These are phyloP conservation scores for Scarus forsteni DNA, from an alignment of 2,797 vertebrate genomes.

Conservation along the genomic window DNA sequence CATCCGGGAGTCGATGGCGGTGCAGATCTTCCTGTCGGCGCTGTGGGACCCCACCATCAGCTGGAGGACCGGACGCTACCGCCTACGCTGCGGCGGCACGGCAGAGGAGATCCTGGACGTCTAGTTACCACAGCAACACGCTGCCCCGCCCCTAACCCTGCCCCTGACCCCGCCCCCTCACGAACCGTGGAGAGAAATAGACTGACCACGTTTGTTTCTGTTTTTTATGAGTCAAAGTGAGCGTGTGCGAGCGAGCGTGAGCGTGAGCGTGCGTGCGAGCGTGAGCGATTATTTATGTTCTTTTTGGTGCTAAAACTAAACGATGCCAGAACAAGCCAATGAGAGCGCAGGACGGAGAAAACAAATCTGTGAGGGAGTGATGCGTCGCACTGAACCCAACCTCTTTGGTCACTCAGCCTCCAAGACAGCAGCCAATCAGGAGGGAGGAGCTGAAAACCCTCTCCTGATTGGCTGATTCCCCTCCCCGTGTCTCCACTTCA, in stretches of 20 bases:
- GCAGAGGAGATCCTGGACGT: conserved; percentile 98
- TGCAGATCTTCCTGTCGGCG: conserved; percentile 97
- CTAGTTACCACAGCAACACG: conserved; percentile 67
- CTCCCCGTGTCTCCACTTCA: not conserved
- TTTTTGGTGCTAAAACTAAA: conserved; percentile 73
- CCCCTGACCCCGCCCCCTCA: not conserved
- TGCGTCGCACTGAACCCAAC: conserved; percentile 38
- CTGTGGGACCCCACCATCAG: conserved; percentile 98
- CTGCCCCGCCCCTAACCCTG: not conserved
- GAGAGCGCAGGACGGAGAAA: conserved; percentile 22
- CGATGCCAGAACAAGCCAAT: conserved; percentile 54
- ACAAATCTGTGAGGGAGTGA: not conserved
- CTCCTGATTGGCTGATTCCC: conserved; percentile 24
- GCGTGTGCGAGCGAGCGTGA: conserved; percentile 7
- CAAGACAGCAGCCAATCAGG: conserved; percentile 22
- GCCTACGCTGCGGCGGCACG: conserved; percentile 95
- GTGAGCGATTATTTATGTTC: conserved; percentile 69
- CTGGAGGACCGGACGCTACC: conserved; percentile 97
- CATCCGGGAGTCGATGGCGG: conserved; percentile 97
- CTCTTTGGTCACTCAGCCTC: conserved; percentile 16
- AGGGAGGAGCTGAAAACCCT: not conserved
- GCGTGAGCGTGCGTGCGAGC: not conserved
- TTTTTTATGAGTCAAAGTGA: conserved; percentile 40
- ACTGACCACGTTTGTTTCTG: conserved; percentile 40
- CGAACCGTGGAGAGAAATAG: conserved; percentile 28